Percentiles rank a stretch among this genome's conserved stretches.
phyloP scores from a whole-genome alignment of 53 echinoderm and acorn worm species.

The Paracentrotus lividus region DNA sequence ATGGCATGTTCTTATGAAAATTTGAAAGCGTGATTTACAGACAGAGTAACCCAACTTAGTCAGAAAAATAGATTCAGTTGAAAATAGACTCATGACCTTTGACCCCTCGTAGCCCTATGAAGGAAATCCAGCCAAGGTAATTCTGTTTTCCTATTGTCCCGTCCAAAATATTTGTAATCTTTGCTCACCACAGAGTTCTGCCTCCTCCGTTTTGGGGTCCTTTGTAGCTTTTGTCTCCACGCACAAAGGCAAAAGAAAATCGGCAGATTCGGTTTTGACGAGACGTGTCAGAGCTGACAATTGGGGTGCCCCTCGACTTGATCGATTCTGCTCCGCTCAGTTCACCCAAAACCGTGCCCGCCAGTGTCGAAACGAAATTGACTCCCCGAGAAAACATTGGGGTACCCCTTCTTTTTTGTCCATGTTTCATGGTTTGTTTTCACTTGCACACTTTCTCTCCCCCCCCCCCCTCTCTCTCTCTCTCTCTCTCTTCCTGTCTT shows the following conservation, averaged over 20 bases:
- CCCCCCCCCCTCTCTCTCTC: background rate
- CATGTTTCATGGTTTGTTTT: slow-evolving; percentile 7
- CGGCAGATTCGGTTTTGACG: slow-evolving; percentile 51
- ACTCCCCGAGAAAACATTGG: slow-evolving; percentile 63
- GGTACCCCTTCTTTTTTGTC: slow-evolving; percentile 3
- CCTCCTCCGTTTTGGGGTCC: slow-evolving; percentile 35
- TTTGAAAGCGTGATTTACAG: background rate
- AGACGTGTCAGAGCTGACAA: slow-evolving; percentile 58
- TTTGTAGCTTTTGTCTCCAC: slow-evolving; percentile 21
- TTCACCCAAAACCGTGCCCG: slow-evolving; percentile 67
- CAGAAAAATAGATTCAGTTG: background rate
- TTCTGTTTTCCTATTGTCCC: slow-evolving; percentile 38
- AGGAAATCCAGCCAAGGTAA: slow-evolving; percentile 23
- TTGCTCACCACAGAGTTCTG: background rate
- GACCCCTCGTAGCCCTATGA: background rate
- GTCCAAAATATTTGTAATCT: slow-evolving; percentile 59
- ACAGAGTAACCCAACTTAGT: background rate
- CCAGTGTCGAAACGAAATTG: slow-evolving; percentile 68
- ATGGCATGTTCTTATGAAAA: background rate
- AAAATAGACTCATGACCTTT: slow-evolving; percentile 9
- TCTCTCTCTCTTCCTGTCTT: background rate
- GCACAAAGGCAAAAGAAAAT: slow-evolving; percentile 64
- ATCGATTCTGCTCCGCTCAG: slow-evolving; percentile 38
- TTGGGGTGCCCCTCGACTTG: slow-evolving; percentile 47
- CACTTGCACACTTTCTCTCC: no score